Evolutionary conservation across 2,888 invertebrate genomes (phyloP).

Genomic region (Onthophagus sagittarius): DNA sequence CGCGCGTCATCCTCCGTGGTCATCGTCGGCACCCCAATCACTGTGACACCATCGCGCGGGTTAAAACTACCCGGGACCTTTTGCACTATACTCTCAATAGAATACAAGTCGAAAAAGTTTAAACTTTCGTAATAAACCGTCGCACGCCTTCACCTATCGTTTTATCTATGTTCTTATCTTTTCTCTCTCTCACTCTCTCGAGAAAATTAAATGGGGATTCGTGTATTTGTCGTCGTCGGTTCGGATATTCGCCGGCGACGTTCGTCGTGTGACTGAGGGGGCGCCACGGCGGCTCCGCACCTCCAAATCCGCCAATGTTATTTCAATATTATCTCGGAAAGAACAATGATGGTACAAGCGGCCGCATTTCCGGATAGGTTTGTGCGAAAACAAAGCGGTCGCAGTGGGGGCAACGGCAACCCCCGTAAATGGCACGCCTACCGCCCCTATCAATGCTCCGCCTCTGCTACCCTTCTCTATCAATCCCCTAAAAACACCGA

Average conservation of each 20-base stretch:
- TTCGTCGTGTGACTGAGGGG: not conserved
- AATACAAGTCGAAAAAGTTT: no score
- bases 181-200: not conserved
- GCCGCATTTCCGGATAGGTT: conserved; percentile 50
- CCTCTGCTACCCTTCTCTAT: not conserved
- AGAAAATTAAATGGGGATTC: no score
- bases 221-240: not conserved
- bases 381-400: conserved; percentile 50
- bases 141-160: not conserved
- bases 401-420: conserved; percentile 37
- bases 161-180: not conserved
- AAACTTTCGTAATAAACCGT: no score
- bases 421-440: not conserved
- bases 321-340: conserved; percentile 51
- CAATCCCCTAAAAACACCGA: not conserved
- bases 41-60: not conserved
- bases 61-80: no score
- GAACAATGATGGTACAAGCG: conserved; percentile 52
- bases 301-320: conserved; percentile 46
- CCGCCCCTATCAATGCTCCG: not conserved
- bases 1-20: conserved; percentile 44
- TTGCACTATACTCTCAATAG: no score
- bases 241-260: not conserved
- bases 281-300: not conserved
- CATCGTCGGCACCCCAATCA: conserved; percentile 29